Base-by-base conservation (phyloP, 2,113 vertebrate species). In the Syngnathus floridae region DNA sequence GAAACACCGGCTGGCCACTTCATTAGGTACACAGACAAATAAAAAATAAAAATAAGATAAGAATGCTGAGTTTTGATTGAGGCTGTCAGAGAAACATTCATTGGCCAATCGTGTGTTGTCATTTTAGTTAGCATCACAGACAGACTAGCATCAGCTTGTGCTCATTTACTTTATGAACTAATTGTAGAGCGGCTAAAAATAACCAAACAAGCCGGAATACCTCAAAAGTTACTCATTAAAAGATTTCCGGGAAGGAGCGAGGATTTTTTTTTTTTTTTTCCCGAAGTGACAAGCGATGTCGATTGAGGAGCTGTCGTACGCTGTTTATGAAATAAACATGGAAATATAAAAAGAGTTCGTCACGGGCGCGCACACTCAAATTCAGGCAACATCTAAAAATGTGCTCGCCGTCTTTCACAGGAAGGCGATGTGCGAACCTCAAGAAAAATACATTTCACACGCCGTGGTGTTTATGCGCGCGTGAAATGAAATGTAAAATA, bases 301-400 rank as follows among this genome's bases (percentile, higher is more conserved):
- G n/a, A 62, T 71, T 65, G 69, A 60, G 31, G 66, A 8, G 63
- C 64, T 58, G 67, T 73, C 69, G 67, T 67, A 69, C 17, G 21
- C 61, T 38, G 61, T 72, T 74, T 72, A 61, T 61, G 71, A 61
- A 61, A 61, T 41, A 21, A 43, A n/a, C 12, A 22, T 40, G 7
- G 22, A 41, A 60, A 43, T 22, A 43, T 1, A 43, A 60, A 40
- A 16, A 22, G 21, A 61, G 12, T 61, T 61, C 40, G 36, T 69
- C 82, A 75, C 73, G 72, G 68, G 66, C 68, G 59, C 65, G 52
- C 7, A 55, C 5, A 6, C 19, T 48, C 77, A 62, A 35, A 22
- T 57, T 60, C 21, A 59, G 54, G 64, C 21, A 59, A 56, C 66
- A 62, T 73, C 66, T 67, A 46, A 49, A 68, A 43, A 62, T 5